These are phyloP conservation scores for Taurulus bubalis DNA, from an alignment of 2,113 vertebrate genomes.

Conservation along the genomic window DNA sequence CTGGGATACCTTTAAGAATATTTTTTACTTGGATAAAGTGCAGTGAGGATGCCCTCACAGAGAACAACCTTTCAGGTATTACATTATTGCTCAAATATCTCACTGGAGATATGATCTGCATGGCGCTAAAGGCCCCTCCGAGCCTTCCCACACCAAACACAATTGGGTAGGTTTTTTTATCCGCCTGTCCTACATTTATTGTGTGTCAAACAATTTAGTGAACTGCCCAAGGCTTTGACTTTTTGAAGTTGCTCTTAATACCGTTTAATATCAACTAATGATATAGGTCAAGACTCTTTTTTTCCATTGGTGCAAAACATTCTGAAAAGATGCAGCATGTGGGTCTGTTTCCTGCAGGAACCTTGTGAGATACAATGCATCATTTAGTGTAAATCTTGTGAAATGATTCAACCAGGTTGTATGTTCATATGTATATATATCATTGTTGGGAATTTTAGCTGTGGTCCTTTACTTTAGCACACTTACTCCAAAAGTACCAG, in stretches of 20 bases:
- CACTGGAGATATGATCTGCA: slow-evolving; percentile 59
- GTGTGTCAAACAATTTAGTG: slow-evolving; percentile 86
- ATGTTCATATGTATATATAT: no score
- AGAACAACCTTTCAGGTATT: slow-evolving; percentile 57
- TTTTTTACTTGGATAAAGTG: slow-evolving; percentile 1
- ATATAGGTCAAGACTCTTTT: slow-evolving; percentile 82
- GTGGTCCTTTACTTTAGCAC: not conserved
- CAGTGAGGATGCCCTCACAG: not conserved
- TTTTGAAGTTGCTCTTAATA: slow-evolving; percentile 82
- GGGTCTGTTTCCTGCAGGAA: slow-evolving; percentile 18
- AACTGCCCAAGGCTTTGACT: slow-evolving; percentile 85
- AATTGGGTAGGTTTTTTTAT: slow-evolving; percentile 70
- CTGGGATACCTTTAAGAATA: slow-evolving; percentile 7
- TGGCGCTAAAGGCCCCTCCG: slow-evolving; percentile 48
- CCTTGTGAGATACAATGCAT: not conserved
- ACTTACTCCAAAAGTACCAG: not conserved
- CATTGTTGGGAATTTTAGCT: not conserved
- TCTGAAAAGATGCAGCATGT: slow-evolving; percentile 64
- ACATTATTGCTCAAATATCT: slow-evolving; percentile 54
- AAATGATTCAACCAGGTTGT: not conserved
- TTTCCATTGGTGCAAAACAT: slow-evolving; percentile 70
- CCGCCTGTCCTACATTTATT: slow-evolving; percentile 85
- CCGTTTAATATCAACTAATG: slow-evolving; percentile 82
- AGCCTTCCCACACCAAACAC: slow-evolving; percentile 73
- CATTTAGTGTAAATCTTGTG: not conserved